Evolutionary conservation across 2,888 invertebrate genomes (phyloP).

Genomic region (Linyphia triangularis): DNA sequence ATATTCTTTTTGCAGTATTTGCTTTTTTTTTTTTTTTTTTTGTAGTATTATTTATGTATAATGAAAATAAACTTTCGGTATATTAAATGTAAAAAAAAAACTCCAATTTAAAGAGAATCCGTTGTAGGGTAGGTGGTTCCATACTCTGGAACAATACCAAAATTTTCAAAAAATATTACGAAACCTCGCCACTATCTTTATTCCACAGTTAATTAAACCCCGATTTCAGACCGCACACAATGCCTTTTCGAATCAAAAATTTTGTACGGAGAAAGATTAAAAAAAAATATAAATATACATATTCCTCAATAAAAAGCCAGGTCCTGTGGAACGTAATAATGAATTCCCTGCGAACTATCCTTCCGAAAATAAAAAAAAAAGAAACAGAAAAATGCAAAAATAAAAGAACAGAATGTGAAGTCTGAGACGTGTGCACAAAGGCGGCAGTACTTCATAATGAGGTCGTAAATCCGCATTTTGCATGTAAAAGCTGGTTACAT

Average conservation of each 20-base stretch:
- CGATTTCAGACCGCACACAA: neutral
- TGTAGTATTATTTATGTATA: neutral
- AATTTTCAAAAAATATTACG: too few species aligned
- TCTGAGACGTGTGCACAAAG: constrained; percentile 21
- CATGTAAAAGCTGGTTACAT: constrained; percentile 18
- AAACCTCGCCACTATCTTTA: too few species aligned
- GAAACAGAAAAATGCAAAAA: neutral
- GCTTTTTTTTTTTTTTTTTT: neutral
- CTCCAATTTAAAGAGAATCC: too few species aligned
- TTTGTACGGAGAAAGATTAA: neutral
- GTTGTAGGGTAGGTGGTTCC: too few species aligned
- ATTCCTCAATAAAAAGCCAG: constrained; percentile 1
- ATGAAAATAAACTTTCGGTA: too few species aligned
- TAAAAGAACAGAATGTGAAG: neutral
- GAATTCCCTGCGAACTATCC: neutral
- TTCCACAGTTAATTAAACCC: neutral
- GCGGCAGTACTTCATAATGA: constrained; percentile 33
- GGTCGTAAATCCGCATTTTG: constrained; percentile 33
- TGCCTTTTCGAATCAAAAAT: neutral
- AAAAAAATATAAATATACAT: neutral
- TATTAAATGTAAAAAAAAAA: too few species aligned
- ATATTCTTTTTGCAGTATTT: too few species aligned
- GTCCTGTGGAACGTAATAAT: constrained; percentile 19
- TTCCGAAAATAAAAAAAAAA: neutral
- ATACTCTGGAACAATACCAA: too few species aligned